phyloP scores from a whole-genome alignment of 2,113 vertebrate species.

The Melanerpes aurifrons region DNA sequence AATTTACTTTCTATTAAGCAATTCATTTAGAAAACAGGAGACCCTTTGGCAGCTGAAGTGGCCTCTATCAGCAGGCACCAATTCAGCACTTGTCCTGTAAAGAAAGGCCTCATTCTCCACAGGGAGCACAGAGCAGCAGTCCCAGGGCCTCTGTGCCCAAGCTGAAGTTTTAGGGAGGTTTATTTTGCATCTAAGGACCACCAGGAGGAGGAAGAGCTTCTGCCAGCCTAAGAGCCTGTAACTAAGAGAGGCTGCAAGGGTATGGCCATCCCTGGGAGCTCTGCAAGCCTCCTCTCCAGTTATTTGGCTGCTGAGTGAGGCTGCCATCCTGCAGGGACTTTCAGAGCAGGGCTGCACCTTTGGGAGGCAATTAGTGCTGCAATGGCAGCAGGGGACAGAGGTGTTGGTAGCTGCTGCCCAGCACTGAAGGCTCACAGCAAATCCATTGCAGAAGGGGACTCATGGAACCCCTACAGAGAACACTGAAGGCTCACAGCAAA shows the following conservation, averaged over 20 bases:
- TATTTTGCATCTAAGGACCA: not conserved
- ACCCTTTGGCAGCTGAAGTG: not conserved
- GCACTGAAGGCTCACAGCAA: not conserved
- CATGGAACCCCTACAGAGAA: no score
- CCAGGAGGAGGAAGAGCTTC: not conserved
- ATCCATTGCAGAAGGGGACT: not conserved
- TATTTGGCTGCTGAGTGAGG: not conserved
- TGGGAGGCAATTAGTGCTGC: not conserved
- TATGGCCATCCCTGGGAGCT: not conserved
- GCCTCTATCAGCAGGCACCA: slow-evolving; percentile 21
- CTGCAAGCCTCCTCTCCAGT: not conserved
- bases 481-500: no score
- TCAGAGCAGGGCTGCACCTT: not conserved
- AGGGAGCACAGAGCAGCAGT: not conserved
- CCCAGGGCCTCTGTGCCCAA: not conserved
- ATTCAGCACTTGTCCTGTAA: not conserved
- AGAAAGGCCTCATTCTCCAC: slow-evolving; percentile 10
- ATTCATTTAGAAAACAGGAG: not conserved
- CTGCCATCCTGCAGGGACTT: not conserved
- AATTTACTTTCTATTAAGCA: not conserved
- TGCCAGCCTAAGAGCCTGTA: not conserved
- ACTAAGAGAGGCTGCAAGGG: not conserved
- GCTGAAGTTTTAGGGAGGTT: not conserved
- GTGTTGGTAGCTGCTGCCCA: not conserved
- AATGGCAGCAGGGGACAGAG: not conserved